A percentile compares a stretch with the other conserved stretches of the same genome.
phyloP scores from a whole-genome alignment of 2,113 vertebrate species.

The Percina caprodes region DNA sequence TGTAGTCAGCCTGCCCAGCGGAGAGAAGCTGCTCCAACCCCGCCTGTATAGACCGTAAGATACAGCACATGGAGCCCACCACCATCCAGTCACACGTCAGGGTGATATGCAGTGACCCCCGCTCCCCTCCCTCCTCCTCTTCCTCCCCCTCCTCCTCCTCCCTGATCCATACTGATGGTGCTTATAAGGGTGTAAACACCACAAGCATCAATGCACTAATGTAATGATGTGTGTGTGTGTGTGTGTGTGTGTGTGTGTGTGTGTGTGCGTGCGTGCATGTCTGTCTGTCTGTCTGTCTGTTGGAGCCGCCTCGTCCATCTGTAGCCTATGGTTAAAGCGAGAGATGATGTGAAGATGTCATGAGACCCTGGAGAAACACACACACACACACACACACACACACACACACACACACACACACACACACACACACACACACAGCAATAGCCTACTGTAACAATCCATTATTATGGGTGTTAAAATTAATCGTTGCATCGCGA shows the following conservation, averaged over 20 bases:
- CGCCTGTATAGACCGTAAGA: slow-evolving; percentile 68
- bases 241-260: no score
- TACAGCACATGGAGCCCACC: slow-evolving; percentile 59
- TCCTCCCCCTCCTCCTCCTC: background rate
- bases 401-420: background rate
- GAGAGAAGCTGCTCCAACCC: slow-evolving; percentile 57
- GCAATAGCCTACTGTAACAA: no score
- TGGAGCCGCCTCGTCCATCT: slow-evolving; percentile 3
- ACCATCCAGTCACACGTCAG: slow-evolving; percentile 32
- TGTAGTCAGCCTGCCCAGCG: slow-evolving; percentile 63
- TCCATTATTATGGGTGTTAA: no score
- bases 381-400: background rate
- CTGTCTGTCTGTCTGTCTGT: background rate
- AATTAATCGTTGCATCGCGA: no score
- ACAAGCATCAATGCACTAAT: slow-evolving; percentile 1
- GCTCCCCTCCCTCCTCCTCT: background rate
- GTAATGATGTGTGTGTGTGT: background rate
- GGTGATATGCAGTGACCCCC: background rate
- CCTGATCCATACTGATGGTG: slow-evolving; percentile 1
- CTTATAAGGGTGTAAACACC: slow-evolving; percentile 25
- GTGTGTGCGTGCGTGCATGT: no score
- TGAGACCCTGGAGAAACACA: slow-evolving; percentile 18
- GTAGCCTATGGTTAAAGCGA: background rate
- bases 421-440: background rate
- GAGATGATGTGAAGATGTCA: slow-evolving; percentile 29